These are phyloP conservation scores for Rachycentron canadum DNA, from an alignment of 2,797 vertebrate genomes.

Conservation along the genomic window DNA sequence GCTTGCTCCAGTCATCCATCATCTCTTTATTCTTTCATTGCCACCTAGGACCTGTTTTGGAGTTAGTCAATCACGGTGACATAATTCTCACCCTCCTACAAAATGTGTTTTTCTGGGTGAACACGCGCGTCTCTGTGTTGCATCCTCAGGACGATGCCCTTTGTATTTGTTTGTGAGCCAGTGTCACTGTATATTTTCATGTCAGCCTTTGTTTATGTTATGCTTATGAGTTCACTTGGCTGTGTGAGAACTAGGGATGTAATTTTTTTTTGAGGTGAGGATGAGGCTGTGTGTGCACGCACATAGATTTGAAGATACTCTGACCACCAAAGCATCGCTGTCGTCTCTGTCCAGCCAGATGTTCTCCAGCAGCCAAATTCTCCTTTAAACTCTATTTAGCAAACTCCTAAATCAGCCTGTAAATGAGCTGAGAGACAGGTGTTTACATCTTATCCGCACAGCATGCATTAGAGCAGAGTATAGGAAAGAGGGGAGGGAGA, in stretches of 20 bases:
- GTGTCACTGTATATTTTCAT: constrained; percentile 2
- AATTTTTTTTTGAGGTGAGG: constrained; percentile 10
- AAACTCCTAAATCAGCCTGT: constrained; percentile 62
- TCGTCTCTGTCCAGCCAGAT: constrained; percentile 58
- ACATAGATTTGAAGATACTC: constrained; percentile 32
- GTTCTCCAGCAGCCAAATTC: constrained; percentile 51
- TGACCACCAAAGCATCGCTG: constrained; percentile 24
- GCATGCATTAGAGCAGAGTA: constrained; percentile 27
- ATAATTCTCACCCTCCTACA: neutral
- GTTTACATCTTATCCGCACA: constrained; percentile 58
- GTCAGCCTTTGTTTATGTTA: constrained; percentile 1
- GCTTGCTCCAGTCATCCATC: constrained; percentile 37
- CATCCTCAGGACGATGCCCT: neutral
- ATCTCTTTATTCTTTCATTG: constrained; percentile 15
- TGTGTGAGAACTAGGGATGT: constrained; percentile 2
- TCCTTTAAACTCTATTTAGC: constrained; percentile 37
- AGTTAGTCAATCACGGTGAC: constrained; percentile 18
- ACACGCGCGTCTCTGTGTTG: neutral
- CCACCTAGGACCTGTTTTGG: constrained; percentile 12
- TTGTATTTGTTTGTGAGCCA: constrained; percentile 7
- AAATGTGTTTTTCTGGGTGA: neutral
- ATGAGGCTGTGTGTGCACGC: constrained; percentile 20
- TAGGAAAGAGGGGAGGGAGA: constrained; percentile 10
- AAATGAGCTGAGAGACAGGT: constrained; percentile 66
- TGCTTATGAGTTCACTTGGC: neutral